Conservation (phyloP, 1,140 invertebrate genomes). For the Sarcophaga bullata region DNA sequence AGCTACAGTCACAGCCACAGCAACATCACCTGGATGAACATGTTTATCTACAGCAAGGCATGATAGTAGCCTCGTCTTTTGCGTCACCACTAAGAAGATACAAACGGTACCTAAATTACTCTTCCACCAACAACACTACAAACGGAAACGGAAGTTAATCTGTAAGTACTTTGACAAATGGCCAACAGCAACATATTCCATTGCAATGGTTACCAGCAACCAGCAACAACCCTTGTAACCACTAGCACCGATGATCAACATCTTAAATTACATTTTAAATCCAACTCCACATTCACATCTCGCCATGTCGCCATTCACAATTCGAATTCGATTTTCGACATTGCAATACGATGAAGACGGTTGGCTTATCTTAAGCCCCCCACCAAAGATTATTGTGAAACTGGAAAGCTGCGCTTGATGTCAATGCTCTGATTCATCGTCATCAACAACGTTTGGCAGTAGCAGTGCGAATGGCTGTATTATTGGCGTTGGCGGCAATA, state of each 20-base stretch:
- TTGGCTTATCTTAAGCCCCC: constrained; percentile 3
- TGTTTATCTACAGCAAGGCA: neutral
- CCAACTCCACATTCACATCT: too few species aligned
- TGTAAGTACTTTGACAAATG: constrained; percentile 51
- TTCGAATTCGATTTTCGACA: neutral
- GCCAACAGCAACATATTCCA: constrained; percentile 47
- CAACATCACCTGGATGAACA: neutral
- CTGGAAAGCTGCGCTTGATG: too few species aligned
- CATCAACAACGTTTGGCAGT: constrained; percentile 32
- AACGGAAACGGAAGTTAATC: constrained; percentile 36
- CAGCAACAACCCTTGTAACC: neutral
- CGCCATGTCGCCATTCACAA: constrained; percentile 37
- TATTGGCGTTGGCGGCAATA: neutral
- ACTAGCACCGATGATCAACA: constrained; percentile 7
- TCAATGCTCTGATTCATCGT: neutral
- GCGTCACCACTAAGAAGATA: neutral
- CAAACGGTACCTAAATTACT: neutral
- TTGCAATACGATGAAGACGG: neutral
- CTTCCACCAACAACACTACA: neutral
- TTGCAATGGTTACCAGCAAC: constrained; percentile 41
- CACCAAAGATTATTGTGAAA: constrained; percentile 21
- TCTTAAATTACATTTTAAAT: constrained; percentile 12
- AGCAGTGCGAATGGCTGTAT: neutral
- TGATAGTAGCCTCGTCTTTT: neutral
- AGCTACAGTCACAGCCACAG: too few species aligned